Evolutionary conservation across 2,888 invertebrate species (phyloP).

Genomic region (Drosophila prolongata): DNA sequence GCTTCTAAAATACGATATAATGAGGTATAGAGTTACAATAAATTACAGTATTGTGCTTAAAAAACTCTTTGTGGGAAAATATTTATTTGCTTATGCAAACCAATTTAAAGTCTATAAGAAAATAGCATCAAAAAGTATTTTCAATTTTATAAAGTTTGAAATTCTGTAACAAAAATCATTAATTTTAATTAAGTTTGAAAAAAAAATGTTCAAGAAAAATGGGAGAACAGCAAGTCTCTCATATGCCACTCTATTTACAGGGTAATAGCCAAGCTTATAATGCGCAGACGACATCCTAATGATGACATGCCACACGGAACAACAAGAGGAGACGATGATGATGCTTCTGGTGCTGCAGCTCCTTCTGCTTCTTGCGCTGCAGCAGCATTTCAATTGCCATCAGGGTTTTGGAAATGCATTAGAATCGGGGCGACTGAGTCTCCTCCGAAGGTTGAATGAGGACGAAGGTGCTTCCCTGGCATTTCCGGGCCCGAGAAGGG

Average conservation of each 20-base stretch:
- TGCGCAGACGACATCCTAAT: constrained; percentile 64
- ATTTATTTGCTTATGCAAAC: too few species aligned
- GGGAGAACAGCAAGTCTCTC: too few species aligned
- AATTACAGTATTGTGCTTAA: too few species aligned
- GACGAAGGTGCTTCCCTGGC: constrained; percentile 10
- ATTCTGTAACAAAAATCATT: too few species aligned
- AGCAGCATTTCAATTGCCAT: constrained; percentile 42
- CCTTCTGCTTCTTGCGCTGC: constrained; percentile 29
- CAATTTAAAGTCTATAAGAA: too few species aligned
- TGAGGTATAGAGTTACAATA: too few species aligned
- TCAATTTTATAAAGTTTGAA: too few species aligned
- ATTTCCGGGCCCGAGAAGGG: background rate
- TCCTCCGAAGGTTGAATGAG: background rate
- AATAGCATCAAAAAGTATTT: too few species aligned
- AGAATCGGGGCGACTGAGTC: constrained; percentile 50
- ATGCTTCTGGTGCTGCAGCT: constrained; percentile 18
- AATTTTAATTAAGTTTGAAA: too few species aligned
- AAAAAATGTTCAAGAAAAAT: too few species aligned
- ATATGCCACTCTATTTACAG: background rate
- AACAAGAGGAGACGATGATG: constrained; percentile 39
- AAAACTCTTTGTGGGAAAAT: too few species aligned
- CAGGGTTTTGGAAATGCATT: constrained; percentile 58
- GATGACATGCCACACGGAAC: constrained; percentile 67
- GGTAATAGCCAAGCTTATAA: constrained; percentile 49
- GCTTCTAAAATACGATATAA: constrained; percentile 4